These are phyloP conservation scores for Mormyrus hasselquistii DNA, from an alignment of 2,797 vertebrate genomes.

Conservation along the genomic window DNA sequence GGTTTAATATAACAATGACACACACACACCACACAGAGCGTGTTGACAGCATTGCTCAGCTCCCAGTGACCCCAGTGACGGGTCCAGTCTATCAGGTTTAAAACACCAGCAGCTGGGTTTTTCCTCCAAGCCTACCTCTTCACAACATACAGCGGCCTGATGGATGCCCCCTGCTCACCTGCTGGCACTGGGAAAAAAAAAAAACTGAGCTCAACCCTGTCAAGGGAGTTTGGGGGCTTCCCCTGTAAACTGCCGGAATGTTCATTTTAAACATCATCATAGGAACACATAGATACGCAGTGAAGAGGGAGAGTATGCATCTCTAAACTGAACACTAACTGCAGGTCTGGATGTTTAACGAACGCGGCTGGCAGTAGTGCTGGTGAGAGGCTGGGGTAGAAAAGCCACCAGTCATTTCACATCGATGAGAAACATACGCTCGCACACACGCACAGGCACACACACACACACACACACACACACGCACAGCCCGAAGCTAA, in stretches of 20 bases:
- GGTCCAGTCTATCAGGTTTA: background rate
- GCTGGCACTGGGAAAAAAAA: background rate
- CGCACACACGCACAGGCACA: no score
- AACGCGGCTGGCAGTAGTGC: background rate
- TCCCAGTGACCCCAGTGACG: background rate
- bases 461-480: background rate
- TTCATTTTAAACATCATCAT: background rate
- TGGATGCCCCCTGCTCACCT: background rate
- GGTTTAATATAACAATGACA: slow-evolving; percentile 34
- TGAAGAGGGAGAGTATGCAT: slow-evolving; percentile 27
- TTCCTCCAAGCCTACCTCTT: background rate
- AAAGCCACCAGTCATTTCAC: background rate
- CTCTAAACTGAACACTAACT: slow-evolving; percentile 13
- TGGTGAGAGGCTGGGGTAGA: background rate
- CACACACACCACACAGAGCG: slow-evolving; percentile 20
- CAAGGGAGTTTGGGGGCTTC: background rate
- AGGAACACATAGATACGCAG: slow-evolving; percentile 19
- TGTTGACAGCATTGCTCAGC: slow-evolving; percentile 27
- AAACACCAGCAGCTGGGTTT: background rate
- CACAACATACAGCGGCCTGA: background rate
- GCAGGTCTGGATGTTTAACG: background rate
- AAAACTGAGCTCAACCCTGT: background rate
- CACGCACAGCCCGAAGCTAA: background rate
- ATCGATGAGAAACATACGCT: background rate
- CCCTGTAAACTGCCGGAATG: slow-evolving; percentile 13